Evolutionary conservation across 2,888 invertebrate genomes (phyloP).

Genomic region (Dasysyrphus albostriatus): DNA sequence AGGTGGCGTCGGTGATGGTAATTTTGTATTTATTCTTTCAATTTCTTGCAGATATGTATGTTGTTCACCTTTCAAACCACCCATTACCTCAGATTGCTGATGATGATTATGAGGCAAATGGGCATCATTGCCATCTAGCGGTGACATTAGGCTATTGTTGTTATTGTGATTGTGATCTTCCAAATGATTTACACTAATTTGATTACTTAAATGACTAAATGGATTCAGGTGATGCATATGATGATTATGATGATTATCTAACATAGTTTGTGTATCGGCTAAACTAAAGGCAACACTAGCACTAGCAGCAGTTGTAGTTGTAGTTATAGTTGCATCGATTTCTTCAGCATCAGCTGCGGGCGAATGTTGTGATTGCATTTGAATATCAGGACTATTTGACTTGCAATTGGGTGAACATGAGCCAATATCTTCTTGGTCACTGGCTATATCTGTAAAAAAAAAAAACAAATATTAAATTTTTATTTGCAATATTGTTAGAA

Average conservation of each 20-base stretch:
- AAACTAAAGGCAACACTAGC: conserved; percentile 69
- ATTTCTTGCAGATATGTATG: conserved; percentile 78
- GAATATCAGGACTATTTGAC: conserved; percentile 67
- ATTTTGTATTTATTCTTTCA: conserved; percentile 76
- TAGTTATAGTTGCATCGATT: conserved; percentile 49
- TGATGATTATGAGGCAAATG: conserved; percentile 50
- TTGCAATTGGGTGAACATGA: conserved; percentile 81
- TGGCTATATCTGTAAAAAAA: conserved; percentile 80
- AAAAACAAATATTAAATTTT: background rate
- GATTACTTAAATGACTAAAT: conserved; percentile 71
- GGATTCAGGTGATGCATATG: conserved; percentile 68
- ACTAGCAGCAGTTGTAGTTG: conserved; percentile 12
- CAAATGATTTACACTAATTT: conserved; percentile 58
- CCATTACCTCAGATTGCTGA: conserved; percentile 63
- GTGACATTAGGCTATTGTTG: conserved; percentile 73
- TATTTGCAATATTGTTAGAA: no score
- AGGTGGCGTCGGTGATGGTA: conserved; percentile 78
- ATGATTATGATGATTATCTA: conserved; percentile 68
- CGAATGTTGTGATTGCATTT: conserved; percentile 69
- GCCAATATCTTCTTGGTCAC: conserved; percentile 83
- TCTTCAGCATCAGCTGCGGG: conserved; percentile 64
- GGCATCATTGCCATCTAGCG: conserved; percentile 55
- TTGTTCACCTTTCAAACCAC: conserved; percentile 69
- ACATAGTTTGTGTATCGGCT: conserved; percentile 61
- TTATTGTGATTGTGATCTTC: conserved; percentile 77